These are phyloP conservation scores for Toxotes chatareus DNA, from an alignment of 2,113 vertebrate species.

Conservation along the genomic window DNA sequence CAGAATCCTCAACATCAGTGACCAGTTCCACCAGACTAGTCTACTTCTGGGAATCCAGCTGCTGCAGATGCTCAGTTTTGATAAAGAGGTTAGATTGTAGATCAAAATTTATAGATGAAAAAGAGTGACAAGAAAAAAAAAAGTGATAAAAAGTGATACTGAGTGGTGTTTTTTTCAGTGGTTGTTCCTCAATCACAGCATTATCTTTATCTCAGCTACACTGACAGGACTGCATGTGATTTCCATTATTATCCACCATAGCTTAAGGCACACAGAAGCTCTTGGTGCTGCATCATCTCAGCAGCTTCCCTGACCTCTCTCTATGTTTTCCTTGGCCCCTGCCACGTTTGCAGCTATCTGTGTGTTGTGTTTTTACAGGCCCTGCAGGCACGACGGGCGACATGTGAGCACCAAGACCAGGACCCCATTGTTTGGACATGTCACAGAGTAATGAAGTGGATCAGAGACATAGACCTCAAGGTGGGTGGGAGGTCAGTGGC, in stretches of 20 bases:
- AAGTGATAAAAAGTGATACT: not conserved
- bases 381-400: conserved; percentile 84
- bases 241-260: conserved; percentile 8
- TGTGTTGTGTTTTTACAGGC: conserved; percentile 73
- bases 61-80: conserved; percentile 87
- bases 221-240: conserved; percentile 21
- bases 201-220: not conserved
- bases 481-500: conserved; percentile 75
- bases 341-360: conserved; percentile 14
- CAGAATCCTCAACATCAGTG: conserved; percentile 84
- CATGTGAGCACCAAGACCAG: conserved; percentile 85
- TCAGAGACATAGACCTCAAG: conserved; percentile 90
- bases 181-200: not conserved
- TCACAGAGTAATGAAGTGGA: conserved; percentile 90
- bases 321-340: conserved; percentile 20
- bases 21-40: conserved; percentile 90
- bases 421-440: conserved; percentile 91
- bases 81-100: conserved; percentile 85
- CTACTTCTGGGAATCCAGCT: conserved; percentile 89
- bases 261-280: conserved; percentile 29
- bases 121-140: not conserved
- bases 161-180: not conserved
- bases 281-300: conserved; percentile 38
- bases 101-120: not conserved
- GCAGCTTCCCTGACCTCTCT: conserved; percentile 27